Evolutionary conservation across 2,888 invertebrate genomes (phyloP).

Genomic region (Sylvicola fuscatus): DNA sequence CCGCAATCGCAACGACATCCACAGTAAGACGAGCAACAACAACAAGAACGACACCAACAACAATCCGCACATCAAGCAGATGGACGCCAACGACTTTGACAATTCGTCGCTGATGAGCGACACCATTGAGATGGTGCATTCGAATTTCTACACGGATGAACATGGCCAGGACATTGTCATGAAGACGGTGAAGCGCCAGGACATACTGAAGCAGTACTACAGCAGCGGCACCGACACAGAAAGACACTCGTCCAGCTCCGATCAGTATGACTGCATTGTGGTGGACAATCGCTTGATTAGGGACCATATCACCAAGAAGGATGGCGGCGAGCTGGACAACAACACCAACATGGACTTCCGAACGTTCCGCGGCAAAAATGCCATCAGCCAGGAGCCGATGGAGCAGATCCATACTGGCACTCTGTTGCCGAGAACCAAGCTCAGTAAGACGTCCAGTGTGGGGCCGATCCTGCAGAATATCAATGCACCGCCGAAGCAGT

Average conservation of each 20-base stretch:
- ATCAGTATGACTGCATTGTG: slow-evolving; percentile 63
- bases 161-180: slow-evolving; percentile 41
- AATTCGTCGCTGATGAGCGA: slow-evolving; percentile 18
- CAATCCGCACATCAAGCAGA: neutral
- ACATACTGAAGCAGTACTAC: slow-evolving; percentile 50
- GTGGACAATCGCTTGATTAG: slow-evolving; percentile 49
- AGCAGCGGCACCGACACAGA: slow-evolving; percentile 40
- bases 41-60: slow-evolving; percentile 7
- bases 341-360: slow-evolving; percentile 26
- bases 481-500: neutral
- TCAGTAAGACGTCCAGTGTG: slow-evolving; percentile 33
- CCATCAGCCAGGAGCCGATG: slow-evolving; percentile 12
- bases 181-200: slow-evolving; percentile 51
- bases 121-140: slow-evolving; percentile 4
- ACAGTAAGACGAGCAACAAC: too few species aligned
- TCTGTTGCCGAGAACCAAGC: slow-evolving; percentile 47
- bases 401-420: slow-evolving; percentile 17
- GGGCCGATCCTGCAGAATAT: slow-evolving; percentile 6
- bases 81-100: slow-evolving; percentile 11
- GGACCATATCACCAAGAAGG: slow-evolving; percentile 10
- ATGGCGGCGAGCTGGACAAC: slow-evolving; percentile 16
- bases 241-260: slow-evolving; percentile 45
- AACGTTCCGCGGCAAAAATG: slow-evolving; percentile 22
- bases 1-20: too few species aligned
- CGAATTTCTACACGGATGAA: slow-evolving; percentile 39